Evolutionary conservation across 2,113 vertebrate genomes (phyloP).

Genomic region (Alethe castanea): DNA sequence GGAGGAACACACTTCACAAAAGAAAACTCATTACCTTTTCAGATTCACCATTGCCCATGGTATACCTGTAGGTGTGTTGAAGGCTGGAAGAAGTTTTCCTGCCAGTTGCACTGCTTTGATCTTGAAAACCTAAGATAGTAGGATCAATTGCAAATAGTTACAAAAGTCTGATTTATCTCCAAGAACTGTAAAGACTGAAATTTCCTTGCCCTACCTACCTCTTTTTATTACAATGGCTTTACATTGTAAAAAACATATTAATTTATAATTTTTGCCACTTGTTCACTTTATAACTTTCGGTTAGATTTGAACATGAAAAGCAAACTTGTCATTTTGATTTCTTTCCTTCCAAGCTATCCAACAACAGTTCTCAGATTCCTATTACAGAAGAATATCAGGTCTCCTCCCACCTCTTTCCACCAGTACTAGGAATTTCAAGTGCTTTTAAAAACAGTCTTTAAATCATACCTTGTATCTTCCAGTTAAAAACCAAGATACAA

Average conservation of each 20-base stretch:
- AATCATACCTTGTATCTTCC: not conserved
- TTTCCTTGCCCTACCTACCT: not conserved
- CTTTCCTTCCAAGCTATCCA: not conserved
- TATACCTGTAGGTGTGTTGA: conserved; percentile 98
- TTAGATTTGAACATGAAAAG: not conserved
- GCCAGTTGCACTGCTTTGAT: conserved; percentile 95
- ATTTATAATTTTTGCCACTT: not conserved
- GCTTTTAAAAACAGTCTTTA: not conserved
- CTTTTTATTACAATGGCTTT: not conserved
- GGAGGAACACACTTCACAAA: not conserved
- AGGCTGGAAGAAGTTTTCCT: conserved; percentile 96
- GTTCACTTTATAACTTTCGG: not conserved
- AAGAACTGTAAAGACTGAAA: not conserved
- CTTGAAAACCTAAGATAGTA: conserved; percentile 87
- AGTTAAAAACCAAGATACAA: not conserved
- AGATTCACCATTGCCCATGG: conserved; percentile 99
- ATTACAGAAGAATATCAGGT: not conserved
- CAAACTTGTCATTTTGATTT: conserved; percentile 25
- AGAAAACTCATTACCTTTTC: conserved; percentile 84
- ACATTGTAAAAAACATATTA: not conserved
- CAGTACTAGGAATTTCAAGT: not conserved
- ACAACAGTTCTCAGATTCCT: not conserved
- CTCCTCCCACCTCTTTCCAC: not conserved
- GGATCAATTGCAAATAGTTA: conserved; percentile 42
- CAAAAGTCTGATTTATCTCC: not conserved